These are phyloP conservation scores for Asarcornis scutulata DNA, from an alignment of 2,113 vertebrate genomes.

Conservation along the genomic window DNA sequence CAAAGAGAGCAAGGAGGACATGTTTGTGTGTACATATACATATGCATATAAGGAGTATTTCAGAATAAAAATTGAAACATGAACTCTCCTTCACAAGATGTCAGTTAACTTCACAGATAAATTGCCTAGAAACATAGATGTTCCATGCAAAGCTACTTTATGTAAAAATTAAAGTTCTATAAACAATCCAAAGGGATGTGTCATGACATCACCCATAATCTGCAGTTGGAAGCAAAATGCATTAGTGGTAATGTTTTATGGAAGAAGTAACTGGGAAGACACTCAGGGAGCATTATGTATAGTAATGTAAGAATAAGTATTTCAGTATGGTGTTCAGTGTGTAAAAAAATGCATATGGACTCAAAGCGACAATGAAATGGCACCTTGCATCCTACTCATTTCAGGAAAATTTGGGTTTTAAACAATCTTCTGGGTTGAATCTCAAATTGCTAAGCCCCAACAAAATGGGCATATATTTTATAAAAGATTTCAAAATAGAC, in stretches of 20 bases:
- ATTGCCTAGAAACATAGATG: background rate
- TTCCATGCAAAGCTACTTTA: background rate
- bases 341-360: background rate
- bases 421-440: background rate
- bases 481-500: background rate
- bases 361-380: background rate
- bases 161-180: background rate
- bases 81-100: background rate
- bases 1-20: background rate
- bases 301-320: background rate
- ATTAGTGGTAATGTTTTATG: slow-evolving; percentile 25
- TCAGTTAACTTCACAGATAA: background rate
- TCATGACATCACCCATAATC: background rate
- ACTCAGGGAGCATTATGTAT: background rate
- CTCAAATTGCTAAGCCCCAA: background rate
- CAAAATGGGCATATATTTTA: background rate
- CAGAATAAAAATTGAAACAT: background rate
- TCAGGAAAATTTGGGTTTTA: background rate
- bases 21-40: background rate
- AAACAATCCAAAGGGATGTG: background rate
- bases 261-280: background rate
- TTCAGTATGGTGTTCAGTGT: background rate
- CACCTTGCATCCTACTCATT: background rate
- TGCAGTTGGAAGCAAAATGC: background rate
- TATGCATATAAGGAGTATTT: background rate